Percentiles rank a stretch among this genome's conserved stretches.
phyloP scores from a whole-genome alignment of 2,888 invertebrate species.

The Dusona sp. region DNA sequence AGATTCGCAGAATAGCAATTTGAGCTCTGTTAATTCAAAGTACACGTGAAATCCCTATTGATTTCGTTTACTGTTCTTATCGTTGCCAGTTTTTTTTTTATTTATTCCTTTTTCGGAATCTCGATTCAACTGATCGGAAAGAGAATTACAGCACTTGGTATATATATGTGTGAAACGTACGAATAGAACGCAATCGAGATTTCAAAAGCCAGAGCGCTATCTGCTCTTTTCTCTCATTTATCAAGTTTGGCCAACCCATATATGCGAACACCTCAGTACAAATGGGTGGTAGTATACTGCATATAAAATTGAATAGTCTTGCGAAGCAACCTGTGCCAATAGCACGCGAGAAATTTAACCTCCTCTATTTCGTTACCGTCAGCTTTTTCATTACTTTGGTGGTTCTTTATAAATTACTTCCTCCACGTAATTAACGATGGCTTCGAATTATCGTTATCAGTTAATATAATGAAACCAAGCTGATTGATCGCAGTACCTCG shows the following conservation, averaged over 20 bases:
- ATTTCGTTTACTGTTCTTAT: background rate
- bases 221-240: background rate
- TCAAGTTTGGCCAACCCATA: background rate
- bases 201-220: background rate
- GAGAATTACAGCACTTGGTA: background rate
- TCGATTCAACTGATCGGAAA: background rate
- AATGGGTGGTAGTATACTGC: background rate
- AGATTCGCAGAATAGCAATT: background rate
- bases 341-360: background rate
- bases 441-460: background rate
- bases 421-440: background rate
- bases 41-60: background rate
- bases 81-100: background rate
- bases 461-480: background rate
- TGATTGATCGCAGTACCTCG: background rate
- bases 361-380: background rate
- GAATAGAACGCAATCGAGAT: background rate
- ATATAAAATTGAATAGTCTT: background rate
- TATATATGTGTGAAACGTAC: background rate
- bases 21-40: background rate
- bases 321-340: slow-evolving; percentile 2
- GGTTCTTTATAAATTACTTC: background rate
- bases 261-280: background rate
- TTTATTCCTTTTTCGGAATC: background rate
- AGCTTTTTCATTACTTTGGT: slow-evolving; percentile 9